phyloP scores from a whole-genome alignment of 2,113 vertebrate species.

The Rhinogobius similis region DNA sequence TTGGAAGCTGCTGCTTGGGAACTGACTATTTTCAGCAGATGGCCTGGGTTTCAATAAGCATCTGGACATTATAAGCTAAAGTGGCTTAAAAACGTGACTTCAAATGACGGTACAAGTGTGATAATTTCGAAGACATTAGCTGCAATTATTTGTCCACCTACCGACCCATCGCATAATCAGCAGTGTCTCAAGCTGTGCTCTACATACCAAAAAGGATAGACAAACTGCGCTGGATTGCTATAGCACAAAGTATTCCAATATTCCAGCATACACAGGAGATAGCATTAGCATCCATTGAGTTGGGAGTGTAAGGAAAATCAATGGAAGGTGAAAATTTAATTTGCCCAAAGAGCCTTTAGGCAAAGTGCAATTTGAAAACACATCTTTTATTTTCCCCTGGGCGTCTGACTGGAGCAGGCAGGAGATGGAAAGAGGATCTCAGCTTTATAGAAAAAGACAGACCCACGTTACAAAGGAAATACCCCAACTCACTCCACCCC shows the following conservation, averaged over 20 bases:
- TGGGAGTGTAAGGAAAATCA: constrained; percentile 88
- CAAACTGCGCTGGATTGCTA: constrained; percentile 9
- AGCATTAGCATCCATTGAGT: constrained; percentile 86
- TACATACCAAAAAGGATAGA: constrained; percentile 7
- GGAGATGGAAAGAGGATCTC: constrained; percentile 61
- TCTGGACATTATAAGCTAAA: constrained; percentile 26
- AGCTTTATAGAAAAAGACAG: constrained; percentile 49
- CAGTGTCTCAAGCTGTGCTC: neutral
- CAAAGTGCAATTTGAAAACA: constrained; percentile 93
- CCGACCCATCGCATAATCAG: neutral
- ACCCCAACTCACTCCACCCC: constrained; percentile 75
- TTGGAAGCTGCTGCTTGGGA: constrained; percentile 28
- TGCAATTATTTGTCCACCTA: constrained; percentile 25
- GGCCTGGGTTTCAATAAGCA: constrained; percentile 40
- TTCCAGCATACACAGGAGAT: constrained; percentile 65
- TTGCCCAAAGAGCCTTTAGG: constrained; percentile 93
- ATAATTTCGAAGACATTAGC: constrained; percentile 26
- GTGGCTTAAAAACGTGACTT: neutral
- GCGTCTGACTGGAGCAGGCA: constrained; percentile 71
- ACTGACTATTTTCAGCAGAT: constrained; percentile 35
- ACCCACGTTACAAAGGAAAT: constrained; percentile 44
- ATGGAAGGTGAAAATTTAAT: constrained; percentile 97
- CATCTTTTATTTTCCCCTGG: constrained; percentile 88
- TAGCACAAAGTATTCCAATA: constrained; percentile 22
- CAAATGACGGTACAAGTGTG: neutral